Evolutionary conservation across 2,797 vertebrate species (phyloP).

Genomic region (Sternotherus odoratus): DNA sequence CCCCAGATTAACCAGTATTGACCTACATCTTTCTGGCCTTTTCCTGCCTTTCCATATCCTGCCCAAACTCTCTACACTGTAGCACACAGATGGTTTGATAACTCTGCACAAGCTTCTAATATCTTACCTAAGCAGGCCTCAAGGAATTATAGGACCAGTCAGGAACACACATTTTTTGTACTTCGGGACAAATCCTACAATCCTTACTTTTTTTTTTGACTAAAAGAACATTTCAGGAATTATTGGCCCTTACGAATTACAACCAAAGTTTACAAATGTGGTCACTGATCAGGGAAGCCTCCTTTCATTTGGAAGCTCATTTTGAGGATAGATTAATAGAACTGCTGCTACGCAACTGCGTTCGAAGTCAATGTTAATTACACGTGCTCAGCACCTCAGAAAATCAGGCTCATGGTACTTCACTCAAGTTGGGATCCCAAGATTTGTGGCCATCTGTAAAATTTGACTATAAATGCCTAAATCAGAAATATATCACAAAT

Average conservation of each 20-base stretch:
- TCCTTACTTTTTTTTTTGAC: neutral
- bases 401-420: neutral
- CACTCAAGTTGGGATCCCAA: neutral
- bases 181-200: neutral
- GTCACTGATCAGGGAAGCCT: neutral
- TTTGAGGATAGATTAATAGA: neutral
- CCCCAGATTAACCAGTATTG: neutral
- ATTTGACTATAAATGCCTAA: neutral
- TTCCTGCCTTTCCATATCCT: neutral
- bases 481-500: constrained; percentile 3
- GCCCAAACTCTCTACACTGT: neutral
- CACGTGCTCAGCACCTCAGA: neutral
- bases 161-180: neutral
- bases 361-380: neutral
- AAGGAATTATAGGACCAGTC: neutral
- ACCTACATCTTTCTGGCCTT: neutral
- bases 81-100: neutral
- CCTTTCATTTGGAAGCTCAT: neutral
- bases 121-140: neutral
- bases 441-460: neutral
- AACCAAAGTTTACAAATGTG: neutral
- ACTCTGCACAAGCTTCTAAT: neutral
- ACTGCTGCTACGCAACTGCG: neutral
- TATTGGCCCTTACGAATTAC: no score
- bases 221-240: neutral